phyloP scores from a whole-genome alignment of 2,797 vertebrate species.

The Limosa lapponica region DNA sequence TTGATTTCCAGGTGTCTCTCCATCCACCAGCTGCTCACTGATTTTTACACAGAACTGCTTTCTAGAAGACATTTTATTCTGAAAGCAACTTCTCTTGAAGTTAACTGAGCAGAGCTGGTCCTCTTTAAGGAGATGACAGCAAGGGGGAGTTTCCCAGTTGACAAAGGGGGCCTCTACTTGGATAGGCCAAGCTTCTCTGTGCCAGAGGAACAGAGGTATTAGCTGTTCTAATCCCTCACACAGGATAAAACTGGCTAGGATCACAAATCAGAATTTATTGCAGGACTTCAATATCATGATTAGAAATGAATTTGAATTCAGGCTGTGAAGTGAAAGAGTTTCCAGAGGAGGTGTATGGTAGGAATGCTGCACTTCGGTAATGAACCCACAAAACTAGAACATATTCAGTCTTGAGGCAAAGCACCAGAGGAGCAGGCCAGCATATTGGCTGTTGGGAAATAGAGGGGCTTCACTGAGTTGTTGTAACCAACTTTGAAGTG shows the following conservation, averaged over 20 bases:
- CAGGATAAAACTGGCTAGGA: conserved; percentile 2
- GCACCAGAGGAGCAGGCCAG: neutral
- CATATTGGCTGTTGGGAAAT: neutral
- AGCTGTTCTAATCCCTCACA: neutral
- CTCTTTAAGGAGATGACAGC: neutral
- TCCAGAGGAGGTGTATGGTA: neutral
- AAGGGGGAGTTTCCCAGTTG: neutral
- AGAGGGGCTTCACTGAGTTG: neutral
- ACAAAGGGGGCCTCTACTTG: neutral
- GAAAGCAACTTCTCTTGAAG: neutral
- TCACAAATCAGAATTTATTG: neutral
- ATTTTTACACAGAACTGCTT: conserved; percentile 1
- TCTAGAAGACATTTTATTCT: neutral
- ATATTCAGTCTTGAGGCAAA: neutral
- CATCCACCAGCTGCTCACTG: neutral
- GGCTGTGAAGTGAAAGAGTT: neutral
- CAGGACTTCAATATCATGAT: neutral
- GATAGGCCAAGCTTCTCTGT: neutral
- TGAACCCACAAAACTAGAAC: neutral
- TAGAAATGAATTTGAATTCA: neutral
- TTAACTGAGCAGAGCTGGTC: neutral
- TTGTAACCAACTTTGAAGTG: neutral
- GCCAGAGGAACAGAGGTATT: neutral
- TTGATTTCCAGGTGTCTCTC: neutral
- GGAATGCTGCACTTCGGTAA: neutral